phyloP scores from a whole-genome alignment of 1,140 invertebrate genomes.

The Scaptomyza montana region DNA sequence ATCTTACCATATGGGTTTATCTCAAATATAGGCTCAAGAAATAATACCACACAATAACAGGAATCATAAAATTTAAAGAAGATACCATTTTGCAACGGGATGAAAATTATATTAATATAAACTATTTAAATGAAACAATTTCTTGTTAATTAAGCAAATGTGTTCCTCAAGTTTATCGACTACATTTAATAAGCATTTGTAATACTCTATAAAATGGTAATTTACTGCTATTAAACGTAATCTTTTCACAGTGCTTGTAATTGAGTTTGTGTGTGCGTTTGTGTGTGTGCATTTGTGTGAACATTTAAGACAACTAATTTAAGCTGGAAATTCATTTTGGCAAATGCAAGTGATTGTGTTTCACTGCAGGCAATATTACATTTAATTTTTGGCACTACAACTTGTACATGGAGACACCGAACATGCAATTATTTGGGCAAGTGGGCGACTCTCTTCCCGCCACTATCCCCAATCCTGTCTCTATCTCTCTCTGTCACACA shows the following conservation, averaged over 20 bases:
- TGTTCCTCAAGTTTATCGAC: neutral
- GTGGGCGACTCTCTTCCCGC: neutral
- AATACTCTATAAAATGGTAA: neutral
- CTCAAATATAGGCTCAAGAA: too few relatives aligned
- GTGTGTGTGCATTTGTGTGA: neutral
- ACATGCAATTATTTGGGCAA: constrained; percentile 36
- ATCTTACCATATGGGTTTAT: too few relatives aligned
- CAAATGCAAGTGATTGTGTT: constrained; percentile 14
- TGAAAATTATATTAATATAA: too few relatives aligned
- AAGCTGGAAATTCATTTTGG: neutral
- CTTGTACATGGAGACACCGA: constrained; percentile 23
- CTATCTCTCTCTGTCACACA: neutral
- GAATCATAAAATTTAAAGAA: too few relatives aligned
- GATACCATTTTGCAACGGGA: too few relatives aligned
- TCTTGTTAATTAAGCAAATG: neutral
- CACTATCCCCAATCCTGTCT: neutral
- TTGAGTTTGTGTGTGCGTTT: neutral
- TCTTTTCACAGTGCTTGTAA: neutral
- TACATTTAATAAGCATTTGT: neutral
- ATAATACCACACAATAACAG: too few relatives aligned
- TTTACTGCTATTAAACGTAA: constrained; percentile 1
- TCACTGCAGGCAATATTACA: constrained; percentile 29
- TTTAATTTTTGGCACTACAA: constrained; percentile 42
- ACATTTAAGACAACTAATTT: neutral
- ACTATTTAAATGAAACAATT: too few relatives aligned